These are phyloP conservation scores for Heteractis magnifica DNA, from an alignment of 92 coral and sea anemone species.

Conservation along the genomic window DNA sequence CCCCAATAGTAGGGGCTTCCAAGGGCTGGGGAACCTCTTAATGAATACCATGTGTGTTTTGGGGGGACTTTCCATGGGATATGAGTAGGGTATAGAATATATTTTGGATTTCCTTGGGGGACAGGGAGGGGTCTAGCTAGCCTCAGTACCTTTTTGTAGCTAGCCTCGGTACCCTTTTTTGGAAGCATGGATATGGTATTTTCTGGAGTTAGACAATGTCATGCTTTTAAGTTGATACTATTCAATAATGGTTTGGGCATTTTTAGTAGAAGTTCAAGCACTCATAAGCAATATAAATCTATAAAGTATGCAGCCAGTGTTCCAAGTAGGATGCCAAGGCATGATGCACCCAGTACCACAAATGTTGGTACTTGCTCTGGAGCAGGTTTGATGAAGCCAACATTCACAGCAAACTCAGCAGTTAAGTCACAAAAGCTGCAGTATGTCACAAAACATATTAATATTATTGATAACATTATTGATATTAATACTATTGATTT, in stretches of 20 bases:
- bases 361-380: constrained; percentile 64
- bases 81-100: too few species aligned
- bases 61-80: too few species aligned
- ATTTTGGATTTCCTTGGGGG: too few species aligned
- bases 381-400: constrained; percentile 33
- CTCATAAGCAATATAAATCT: constrained; percentile 12
- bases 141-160: too few species aligned
- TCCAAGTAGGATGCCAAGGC: constrained; percentile 15
- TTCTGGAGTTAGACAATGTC: neutral
- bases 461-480: neutral
- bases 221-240: neutral
- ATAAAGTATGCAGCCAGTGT: constrained; percentile 5
- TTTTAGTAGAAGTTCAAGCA: neutral
- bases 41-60: too few species aligned
- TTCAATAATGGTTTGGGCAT: neutral
- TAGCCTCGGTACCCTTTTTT: too few species aligned
- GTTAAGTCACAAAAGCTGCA: constrained; percentile 85
- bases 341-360: constrained; percentile 82
- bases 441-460: neutral
- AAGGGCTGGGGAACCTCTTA: neutral
- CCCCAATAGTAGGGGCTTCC: neutral
- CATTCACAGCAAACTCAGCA: constrained; percentile 78
- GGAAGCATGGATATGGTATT: too few species aligned
- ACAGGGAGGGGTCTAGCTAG: too few species aligned
- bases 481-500: neutral